Percentiles rank a stretch among this genome's conserved stretches.
phyloP scores from a whole-genome alignment of 2,888 invertebrate genomes.

The Synanthedon formicaeformis region DNA sequence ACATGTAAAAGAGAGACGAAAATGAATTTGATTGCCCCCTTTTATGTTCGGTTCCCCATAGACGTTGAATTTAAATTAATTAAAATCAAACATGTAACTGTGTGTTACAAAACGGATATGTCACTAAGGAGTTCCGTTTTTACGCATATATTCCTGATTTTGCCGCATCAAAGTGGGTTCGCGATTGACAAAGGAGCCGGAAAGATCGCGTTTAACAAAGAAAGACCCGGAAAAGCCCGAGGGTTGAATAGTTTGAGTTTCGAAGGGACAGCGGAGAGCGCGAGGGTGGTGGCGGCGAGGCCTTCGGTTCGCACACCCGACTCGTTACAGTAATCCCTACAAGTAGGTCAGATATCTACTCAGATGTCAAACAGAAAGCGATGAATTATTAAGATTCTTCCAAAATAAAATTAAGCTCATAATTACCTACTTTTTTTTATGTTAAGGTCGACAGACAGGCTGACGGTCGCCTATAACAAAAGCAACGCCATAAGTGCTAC shows the following conservation, averaged over 20 bases:
- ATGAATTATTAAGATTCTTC: too few relatives aligned
- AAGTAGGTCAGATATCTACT: conserved; percentile 1
- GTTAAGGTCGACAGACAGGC: too few relatives aligned
- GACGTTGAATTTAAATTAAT: not conserved
- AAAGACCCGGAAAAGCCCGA: conserved; percentile 27
- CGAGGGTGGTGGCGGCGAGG: conserved; percentile 12
- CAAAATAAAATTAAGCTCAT: too few relatives aligned
- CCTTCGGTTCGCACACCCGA: conserved; percentile 8
- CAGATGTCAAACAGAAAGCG: too few relatives aligned
- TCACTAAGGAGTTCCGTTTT: conserved; percentile 7
- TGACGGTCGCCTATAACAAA: too few relatives aligned
- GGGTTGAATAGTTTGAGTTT: conserved; percentile 31
- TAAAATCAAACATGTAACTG: conserved; percentile 1
- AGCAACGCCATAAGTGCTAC: too few relatives aligned
- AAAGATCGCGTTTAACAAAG: conserved; percentile 36
- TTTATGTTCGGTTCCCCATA: not conserved
- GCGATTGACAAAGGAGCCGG: conserved; percentile 25
- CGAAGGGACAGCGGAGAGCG: conserved; percentile 8
- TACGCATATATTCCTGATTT: conserved; percentile 6
- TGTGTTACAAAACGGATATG: conserved; percentile 2
- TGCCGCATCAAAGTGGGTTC: conserved; percentile 18
- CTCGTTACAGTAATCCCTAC: conserved; percentile 1
- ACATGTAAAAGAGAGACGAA: too few relatives aligned
- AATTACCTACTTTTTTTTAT: too few relatives aligned
- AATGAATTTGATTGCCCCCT: too few relatives aligned